Conservation (phyloP, 2,113 vertebrate species). For the Carettochelys insculpta region DNA sequence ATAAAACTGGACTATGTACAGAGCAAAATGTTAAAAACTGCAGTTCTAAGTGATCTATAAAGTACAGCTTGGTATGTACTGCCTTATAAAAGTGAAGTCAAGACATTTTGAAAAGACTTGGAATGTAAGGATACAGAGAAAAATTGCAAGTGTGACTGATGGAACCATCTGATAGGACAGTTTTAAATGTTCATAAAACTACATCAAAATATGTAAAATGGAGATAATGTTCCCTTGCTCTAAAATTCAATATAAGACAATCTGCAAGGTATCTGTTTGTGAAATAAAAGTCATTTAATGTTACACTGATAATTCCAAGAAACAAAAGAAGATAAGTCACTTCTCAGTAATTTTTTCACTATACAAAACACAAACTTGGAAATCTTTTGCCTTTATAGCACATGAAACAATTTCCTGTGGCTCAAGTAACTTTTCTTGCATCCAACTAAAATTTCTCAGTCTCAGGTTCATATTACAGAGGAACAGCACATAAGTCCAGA, state of each 20-base stretch:
- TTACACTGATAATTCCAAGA: conserved; percentile 53
- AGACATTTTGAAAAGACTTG: conserved; percentile 37
- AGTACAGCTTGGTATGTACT: conserved; percentile 59
- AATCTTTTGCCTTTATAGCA: neutral
- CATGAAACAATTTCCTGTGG: neutral
- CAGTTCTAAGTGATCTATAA: conserved; percentile 75
- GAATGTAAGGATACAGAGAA: conserved; percentile 49
- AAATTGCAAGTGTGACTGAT: conserved; percentile 47
- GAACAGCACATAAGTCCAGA: neutral
- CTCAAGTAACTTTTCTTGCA: conserved; percentile 13
- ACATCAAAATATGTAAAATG: conserved; percentile 42
- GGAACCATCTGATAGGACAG: conserved; percentile 27
- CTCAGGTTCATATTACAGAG: neutral
- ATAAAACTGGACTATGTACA: conserved; percentile 62
- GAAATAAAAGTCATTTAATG: conserved; percentile 54
- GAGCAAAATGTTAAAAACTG: conserved; percentile 70
- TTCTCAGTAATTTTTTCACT: conserved; percentile 31
- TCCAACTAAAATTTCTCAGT: neutral
- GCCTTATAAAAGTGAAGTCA: conserved; percentile 38
- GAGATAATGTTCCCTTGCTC: conserved; percentile 33
- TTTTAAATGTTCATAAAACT: conserved; percentile 53
- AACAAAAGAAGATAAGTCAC: conserved; percentile 50
- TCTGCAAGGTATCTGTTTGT: conserved; percentile 36
- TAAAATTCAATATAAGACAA: conserved; percentile 31
- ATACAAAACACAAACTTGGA: conserved; percentile 2